These are phyloP conservation scores for Bubo bubo DNA, from an alignment of 2,113 vertebrate species.

Conservation along the genomic window DNA sequence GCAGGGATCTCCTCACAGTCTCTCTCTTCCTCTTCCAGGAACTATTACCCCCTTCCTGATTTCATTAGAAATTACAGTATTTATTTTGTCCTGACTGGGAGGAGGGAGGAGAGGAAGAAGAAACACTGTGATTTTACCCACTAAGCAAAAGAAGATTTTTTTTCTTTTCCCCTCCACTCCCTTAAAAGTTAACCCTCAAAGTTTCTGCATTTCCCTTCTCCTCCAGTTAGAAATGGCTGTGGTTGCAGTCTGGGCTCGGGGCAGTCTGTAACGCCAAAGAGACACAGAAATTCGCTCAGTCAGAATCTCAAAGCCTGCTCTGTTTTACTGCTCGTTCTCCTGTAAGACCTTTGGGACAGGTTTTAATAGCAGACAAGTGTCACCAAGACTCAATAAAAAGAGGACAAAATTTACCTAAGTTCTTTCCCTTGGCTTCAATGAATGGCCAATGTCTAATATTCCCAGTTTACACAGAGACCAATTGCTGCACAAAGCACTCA, in stretches of 20 bases:
- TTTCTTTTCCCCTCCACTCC: not conserved
- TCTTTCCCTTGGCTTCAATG: not conserved
- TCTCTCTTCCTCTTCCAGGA: constrained; percentile 71
- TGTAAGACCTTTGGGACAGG: not conserved
- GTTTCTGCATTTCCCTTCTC: not conserved
- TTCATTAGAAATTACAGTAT: constrained; percentile 64
- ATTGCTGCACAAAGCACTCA: not conserved
- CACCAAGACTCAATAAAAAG: not conserved
- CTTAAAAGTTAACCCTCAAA: constrained; percentile 1
- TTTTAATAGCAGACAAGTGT: not conserved
- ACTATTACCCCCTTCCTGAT: constrained; percentile 69
- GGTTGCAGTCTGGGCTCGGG: not conserved
- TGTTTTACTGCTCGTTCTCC: not conserved
- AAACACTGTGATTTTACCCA: constrained; percentile 18
- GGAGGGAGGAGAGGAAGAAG: constrained; percentile 18
- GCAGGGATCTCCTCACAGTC: constrained; percentile 26
- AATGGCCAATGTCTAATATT: not conserved
- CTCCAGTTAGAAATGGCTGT: not conserved
- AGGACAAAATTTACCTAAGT: not conserved
- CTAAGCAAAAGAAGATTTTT: constrained; percentile 6
- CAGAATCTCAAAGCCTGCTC: not conserved
- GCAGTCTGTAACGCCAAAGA: not conserved
- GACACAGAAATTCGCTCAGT: not conserved
- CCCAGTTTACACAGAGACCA: not conserved
- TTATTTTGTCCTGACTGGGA: constrained; percentile 50